A percentile compares a stretch with the other conserved stretches of the same genome.
These are phyloP conservation scores for Tringa solitaria DNA, from an alignment of 2,113 vertebrate genomes.

Conservation along the genomic window DNA sequence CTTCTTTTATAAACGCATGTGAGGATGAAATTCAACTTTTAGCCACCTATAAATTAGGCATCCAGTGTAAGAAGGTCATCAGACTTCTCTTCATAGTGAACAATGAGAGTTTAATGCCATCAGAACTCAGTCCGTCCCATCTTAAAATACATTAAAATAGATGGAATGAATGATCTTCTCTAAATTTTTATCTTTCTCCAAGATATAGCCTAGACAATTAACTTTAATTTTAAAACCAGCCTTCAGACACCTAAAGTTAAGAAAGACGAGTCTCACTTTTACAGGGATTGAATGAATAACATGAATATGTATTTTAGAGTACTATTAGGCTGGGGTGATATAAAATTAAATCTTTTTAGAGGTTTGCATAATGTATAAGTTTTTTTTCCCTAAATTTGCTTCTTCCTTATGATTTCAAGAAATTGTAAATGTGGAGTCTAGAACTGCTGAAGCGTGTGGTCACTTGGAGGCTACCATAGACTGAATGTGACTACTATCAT, in stretches of 20 bases:
- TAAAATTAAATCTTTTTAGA: neutral
- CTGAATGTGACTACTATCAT: neutral
- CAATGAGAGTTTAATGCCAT: neutral
- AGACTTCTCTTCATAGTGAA: neutral
- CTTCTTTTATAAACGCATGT: neutral
- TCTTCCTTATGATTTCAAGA: neutral
- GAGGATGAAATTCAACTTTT: neutral
- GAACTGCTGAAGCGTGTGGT: neutral
- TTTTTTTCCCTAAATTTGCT: neutral
- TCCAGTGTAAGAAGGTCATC: neutral
- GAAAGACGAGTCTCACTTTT: neutral
- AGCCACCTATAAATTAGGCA: neutral
- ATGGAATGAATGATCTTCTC: neutral
- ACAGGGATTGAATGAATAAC: neutral
- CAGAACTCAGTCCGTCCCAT: neutral
- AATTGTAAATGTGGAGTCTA: neutral
- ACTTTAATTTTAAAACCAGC: neutral
- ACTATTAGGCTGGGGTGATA: neutral
- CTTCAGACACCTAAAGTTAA: neutral
- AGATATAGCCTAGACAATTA: neutral
- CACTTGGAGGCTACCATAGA: neutral
- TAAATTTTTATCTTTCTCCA: neutral
- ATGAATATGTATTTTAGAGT: neutral
- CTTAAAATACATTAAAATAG: neutral
- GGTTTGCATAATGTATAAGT: neutral